Evolutionary conservation across 1,140 invertebrate species (phyloP).

Genomic region (Luehdorfia chinensis): DNA sequence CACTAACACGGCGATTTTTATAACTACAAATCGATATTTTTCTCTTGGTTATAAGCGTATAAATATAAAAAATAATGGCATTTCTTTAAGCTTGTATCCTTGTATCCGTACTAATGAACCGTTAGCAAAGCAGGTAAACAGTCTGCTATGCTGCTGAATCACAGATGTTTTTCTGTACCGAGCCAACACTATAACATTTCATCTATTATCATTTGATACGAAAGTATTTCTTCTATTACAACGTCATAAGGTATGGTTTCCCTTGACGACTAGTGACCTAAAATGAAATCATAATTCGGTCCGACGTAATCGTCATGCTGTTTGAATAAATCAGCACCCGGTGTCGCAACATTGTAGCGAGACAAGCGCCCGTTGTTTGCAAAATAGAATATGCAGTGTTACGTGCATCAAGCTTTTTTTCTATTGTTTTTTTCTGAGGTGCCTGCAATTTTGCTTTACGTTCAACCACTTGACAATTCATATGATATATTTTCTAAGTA

Average conservation of each 20-base stretch:
- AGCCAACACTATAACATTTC: constrained; percentile 35
- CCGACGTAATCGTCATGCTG: constrained; percentile 46
- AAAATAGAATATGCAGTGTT: constrained; percentile 50
- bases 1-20: no score
- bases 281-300: constrained; percentile 39
- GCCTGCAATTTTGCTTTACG: background rate
- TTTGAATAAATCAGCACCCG: constrained; percentile 53
- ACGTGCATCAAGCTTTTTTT: constrained; percentile 27
- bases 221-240: constrained; percentile 24
- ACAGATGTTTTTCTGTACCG: constrained; percentile 48
- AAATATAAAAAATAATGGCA: background rate
- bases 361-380: constrained; percentile 34
- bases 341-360: constrained; percentile 42
- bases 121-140: constrained; percentile 22
- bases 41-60: background rate
- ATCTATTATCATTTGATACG: constrained; percentile 2
- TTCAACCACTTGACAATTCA: constrained; percentile 13
- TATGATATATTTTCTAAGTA: constrained; percentile 10
- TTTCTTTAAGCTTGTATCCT: background rate
- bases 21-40: background rate
- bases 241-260: constrained; percentile 36
- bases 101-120: background rate
- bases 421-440: constrained; percentile 24
- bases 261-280: constrained; percentile 22
- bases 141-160: constrained; percentile 48